These are phyloP conservation scores for Aromia moschata DNA, from an alignment of 2,888 invertebrate genomes.

Conservation along the genomic window DNA sequence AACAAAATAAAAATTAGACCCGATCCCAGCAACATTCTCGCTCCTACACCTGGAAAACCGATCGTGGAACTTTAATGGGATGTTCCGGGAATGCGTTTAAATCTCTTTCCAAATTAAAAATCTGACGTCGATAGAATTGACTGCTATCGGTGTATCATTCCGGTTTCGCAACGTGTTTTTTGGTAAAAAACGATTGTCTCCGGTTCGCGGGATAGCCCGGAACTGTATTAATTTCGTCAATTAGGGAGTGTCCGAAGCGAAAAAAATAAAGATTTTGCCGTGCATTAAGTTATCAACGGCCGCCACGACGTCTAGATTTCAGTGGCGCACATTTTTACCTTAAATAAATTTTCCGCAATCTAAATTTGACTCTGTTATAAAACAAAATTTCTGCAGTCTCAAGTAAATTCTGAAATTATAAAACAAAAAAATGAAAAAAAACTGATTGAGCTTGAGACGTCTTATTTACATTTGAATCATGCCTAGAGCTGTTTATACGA, in stretches of 20 bases:
- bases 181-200: slow-evolving; percentile 5
- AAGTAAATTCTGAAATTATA: too few species aligned
- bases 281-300: slow-evolving; percentile 3
- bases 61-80: not conserved
- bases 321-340: too few species aligned
- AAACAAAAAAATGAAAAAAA: too few species aligned
- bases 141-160: not conserved
- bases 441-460: too few species aligned
- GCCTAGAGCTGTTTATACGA: too few species aligned
- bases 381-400: too few species aligned
- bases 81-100: not conserved
- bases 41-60: too few species aligned
- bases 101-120: slow-evolving; percentile 4
- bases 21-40: too few species aligned
- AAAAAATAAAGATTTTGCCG: slow-evolving; percentile 9
- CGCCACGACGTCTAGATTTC: not conserved
- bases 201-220: not conserved
- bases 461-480: too few species aligned
- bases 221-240: slow-evolving; percentile 21
- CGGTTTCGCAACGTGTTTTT: not conserved
- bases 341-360: too few species aligned
- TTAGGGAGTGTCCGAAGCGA: slow-evolving; percentile 7
- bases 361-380: too few species aligned
- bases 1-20: too few species aligned
- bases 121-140: not conserved